These are phyloP conservation scores for Limonius californicus DNA, from an alignment of 1,140 invertebrate species.

Conservation along the genomic window DNA sequence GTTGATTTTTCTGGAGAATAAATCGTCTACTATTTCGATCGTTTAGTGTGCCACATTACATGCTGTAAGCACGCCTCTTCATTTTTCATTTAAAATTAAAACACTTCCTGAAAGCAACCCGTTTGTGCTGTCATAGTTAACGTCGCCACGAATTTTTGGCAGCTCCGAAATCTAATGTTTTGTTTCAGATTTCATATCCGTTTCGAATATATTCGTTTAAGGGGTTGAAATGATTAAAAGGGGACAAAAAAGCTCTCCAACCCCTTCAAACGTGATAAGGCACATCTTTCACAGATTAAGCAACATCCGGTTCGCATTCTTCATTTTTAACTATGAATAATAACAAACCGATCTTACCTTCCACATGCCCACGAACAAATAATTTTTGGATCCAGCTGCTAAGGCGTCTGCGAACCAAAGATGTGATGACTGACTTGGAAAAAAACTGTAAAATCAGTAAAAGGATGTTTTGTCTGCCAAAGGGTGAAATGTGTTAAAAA, in stretches of 20 bases:
- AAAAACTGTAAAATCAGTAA: slow-evolving; percentile 8
- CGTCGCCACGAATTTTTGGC: too few species aligned
- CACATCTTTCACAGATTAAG: slow-evolving; percentile 19
- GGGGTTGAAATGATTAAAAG: background rate
- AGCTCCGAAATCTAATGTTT: background rate
- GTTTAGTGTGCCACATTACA: too few species aligned
- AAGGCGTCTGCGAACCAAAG: slow-evolving; percentile 2
- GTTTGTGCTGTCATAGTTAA: too few species aligned
- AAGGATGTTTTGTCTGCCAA: slow-evolving; percentile 28
- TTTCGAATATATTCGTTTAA: background rate
- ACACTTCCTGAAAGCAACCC: too few species aligned
- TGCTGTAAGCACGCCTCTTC: too few species aligned
- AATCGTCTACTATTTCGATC: background rate
- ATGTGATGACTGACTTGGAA: slow-evolving; percentile 5
- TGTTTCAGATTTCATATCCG: slow-evolving; percentile 14
- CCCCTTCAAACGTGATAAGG: slow-evolving; percentile 15
- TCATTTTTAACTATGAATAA: slow-evolving; percentile 11
- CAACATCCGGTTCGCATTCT: slow-evolving; percentile 16
- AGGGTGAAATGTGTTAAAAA: slow-evolving; percentile 27
- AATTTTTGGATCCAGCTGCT: background rate
- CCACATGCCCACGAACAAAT: slow-evolving; percentile 1
- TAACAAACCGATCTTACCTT: slow-evolving; percentile 10
- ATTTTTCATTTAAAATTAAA: too few species aligned
- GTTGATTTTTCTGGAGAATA: background rate
- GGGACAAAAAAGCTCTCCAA: background rate